Evolutionary conservation across 2,888 invertebrate genomes (phyloP).

Genomic region (Drosophila kokeensis): DNA sequence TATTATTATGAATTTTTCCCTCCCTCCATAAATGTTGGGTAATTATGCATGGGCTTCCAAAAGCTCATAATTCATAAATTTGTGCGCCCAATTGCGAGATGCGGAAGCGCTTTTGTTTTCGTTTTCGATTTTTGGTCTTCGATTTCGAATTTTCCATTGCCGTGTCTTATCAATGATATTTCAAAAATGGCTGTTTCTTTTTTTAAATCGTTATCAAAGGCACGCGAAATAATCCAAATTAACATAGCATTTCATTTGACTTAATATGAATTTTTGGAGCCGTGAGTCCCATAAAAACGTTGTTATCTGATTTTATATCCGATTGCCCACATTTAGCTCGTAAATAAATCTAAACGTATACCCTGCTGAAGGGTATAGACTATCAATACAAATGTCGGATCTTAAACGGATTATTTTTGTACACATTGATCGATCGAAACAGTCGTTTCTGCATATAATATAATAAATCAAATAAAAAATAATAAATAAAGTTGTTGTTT

Average conservation of each 20-base stretch:
- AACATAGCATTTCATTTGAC: slow-evolving; percentile 39
- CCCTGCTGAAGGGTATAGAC: neutral
- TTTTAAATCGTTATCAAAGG: slow-evolving; percentile 26
- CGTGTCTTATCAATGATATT: slow-evolving; percentile 60
- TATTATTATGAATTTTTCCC: slow-evolving; percentile 41
- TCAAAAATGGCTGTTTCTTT: neutral
- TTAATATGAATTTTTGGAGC: slow-evolving; percentile 17
- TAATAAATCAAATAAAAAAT: neutral
- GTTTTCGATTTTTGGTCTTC: slow-evolving; percentile 37
- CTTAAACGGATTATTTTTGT: neutral
- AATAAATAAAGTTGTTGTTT: neutral
- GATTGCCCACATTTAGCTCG: slow-evolving; percentile 61
- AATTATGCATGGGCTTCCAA: slow-evolving; percentile 70
- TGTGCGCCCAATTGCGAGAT: slow-evolving; percentile 70
- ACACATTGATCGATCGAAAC: neutral
- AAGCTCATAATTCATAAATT: slow-evolving; percentile 75
- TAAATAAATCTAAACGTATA: slow-evolving; percentile 51
- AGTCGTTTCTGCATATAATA: neutral
- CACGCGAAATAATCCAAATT: slow-evolving; percentile 21
- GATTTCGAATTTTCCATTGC: slow-evolving; percentile 37
- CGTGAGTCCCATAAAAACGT: slow-evolving; percentile 56
- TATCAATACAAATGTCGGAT: neutral
- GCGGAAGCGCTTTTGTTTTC: slow-evolving; percentile 71
- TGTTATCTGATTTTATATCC: slow-evolving; percentile 58
- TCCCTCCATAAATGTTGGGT: slow-evolving; percentile 40